phyloP scores from a whole-genome alignment of 2,888 invertebrate genomes.

The Tridacna crocea region DNA sequence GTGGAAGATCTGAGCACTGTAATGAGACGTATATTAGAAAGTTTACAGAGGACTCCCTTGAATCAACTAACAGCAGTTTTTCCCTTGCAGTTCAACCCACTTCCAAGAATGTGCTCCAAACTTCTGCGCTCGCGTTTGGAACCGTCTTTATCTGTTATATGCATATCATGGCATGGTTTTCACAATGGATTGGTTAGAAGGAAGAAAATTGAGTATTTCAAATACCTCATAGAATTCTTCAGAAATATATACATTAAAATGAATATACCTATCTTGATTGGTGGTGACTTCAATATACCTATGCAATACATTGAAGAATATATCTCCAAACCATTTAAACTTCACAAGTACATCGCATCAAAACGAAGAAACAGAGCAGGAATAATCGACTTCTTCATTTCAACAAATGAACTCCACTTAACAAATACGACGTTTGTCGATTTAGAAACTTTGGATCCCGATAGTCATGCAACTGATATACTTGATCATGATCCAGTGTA shows the following conservation, averaged over 20 bases:
- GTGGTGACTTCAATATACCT: conserved; percentile 48
- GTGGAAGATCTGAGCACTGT: conserved; percentile 29
- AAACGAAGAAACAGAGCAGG: conserved; percentile 23
- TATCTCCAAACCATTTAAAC: conserved; percentile 42
- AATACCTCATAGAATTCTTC: conserved; percentile 45
- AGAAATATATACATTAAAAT: conserved; percentile 32
- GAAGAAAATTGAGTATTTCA: conserved; percentile 34
- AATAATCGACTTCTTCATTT: conserved; percentile 48
- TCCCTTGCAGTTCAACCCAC: conserved; percentile 42
- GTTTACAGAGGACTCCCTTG: conserved; percentile 35
- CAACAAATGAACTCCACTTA: conserved; percentile 31
- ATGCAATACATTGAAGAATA: conserved; percentile 22
- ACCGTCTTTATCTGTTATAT: conserved; percentile 34
- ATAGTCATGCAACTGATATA: conserved; percentile 18
- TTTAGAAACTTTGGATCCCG: conserved; percentile 17
- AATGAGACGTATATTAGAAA: conserved; percentile 27
- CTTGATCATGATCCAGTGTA: conserved; percentile 47
- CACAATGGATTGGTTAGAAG: conserved; percentile 8
- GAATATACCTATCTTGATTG: conserved; percentile 45
- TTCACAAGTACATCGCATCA: conserved; percentile 38
- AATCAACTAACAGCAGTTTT: conserved; percentile 30
- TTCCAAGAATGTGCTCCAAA: conserved; percentile 39
- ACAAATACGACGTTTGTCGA: conserved; percentile 25
- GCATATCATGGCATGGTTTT: conserved; percentile 54
- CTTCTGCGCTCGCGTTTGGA: conserved; percentile 3